Conservation (phyloP, 2,888 invertebrate species). For the Malacosoma neustria region DNA sequence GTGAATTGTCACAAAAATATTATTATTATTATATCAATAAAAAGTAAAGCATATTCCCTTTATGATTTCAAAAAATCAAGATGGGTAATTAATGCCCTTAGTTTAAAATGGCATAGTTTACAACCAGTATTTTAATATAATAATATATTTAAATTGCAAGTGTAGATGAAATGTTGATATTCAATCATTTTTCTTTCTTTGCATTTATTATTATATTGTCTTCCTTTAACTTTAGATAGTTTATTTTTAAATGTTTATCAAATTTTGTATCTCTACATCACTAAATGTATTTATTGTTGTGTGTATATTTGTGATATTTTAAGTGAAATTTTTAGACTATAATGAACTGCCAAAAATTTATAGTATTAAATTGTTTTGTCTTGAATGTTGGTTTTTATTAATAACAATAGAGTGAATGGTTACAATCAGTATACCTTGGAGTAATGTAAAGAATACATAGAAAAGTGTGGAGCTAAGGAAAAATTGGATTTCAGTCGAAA, state of each 20-base stretch:
- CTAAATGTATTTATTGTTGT: slow-evolving; percentile 1
- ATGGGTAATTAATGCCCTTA: too few species aligned
- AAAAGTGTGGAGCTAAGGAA: too few species aligned
- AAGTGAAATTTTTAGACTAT: slow-evolving; percentile 4
- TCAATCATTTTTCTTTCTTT: not conserved
- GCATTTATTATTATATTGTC: slow-evolving; percentile 1
- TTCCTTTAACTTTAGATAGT: slow-evolving; percentile 4
- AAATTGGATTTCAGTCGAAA: too few species aligned
- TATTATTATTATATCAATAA: too few species aligned
- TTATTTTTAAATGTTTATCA: slow-evolving; percentile 2
- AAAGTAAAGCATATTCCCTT: too few species aligned
- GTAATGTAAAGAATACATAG: not conserved
- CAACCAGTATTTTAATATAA: too few species aligned
- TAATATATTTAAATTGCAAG: too few species aligned
- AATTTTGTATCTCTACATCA: not conserved
- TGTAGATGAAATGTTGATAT: not conserved
- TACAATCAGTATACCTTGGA: slow-evolving; percentile 1
- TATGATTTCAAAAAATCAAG: too few species aligned
- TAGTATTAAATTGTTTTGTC: slow-evolving; percentile 12
- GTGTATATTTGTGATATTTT: slow-evolving; percentile 9
- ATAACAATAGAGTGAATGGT: slow-evolving; percentile 1
- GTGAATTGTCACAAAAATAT: too few species aligned
- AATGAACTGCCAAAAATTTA: slow-evolving; percentile 18
- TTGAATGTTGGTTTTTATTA: slow-evolving; percentile 7
- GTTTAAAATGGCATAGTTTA: too few species aligned